Percentiles rank a stretch among this genome's conserved stretches.
Evolutionary conservation across 1,140 invertebrate genomes (phyloP).

Genomic region (Saccostrea cuccullata): DNA sequence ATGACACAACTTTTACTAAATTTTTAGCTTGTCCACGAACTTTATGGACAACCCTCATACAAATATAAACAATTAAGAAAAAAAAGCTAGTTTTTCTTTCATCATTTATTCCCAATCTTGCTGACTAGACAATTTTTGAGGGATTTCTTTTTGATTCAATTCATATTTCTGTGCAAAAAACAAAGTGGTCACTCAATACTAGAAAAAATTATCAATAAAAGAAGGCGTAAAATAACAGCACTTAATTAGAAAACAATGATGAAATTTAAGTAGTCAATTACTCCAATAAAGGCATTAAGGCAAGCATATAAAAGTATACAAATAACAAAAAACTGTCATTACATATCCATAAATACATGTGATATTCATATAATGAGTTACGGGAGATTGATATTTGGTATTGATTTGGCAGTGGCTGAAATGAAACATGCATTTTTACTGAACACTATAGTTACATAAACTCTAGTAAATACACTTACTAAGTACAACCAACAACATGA

Average conservation of each 20-base stretch:
- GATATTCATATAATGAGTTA: background rate
- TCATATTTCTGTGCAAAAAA: background rate
- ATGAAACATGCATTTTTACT: background rate
- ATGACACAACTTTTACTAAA: too few species aligned
- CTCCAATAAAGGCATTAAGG: background rate
- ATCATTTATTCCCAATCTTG: slow-evolving; percentile 17
- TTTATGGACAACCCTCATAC: too few species aligned
- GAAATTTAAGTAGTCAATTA: background rate
- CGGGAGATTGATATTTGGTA: background rate
- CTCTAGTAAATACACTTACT: too few species aligned
- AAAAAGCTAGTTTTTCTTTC: background rate
- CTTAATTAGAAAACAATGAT: slow-evolving; percentile 23
- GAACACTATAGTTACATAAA: background rate
- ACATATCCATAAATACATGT: slow-evolving; percentile 10
- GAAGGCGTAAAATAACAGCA: background rate
- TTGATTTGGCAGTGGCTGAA: background rate
- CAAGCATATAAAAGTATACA: slow-evolving; percentile 22
- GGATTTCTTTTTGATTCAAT: slow-evolving; percentile 11
- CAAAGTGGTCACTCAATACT: background rate
- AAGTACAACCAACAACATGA: slow-evolving; percentile 16
- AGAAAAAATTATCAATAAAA: background rate
- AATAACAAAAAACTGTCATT: slow-evolving; percentile 9
- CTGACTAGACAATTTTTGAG: slow-evolving; percentile 30
- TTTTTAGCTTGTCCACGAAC: too few species aligned
- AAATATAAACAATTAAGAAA: too few species aligned